Evolutionary conservation across 2,888 invertebrate species (phyloP).

Genomic region (Drosophila rellima): DNA sequence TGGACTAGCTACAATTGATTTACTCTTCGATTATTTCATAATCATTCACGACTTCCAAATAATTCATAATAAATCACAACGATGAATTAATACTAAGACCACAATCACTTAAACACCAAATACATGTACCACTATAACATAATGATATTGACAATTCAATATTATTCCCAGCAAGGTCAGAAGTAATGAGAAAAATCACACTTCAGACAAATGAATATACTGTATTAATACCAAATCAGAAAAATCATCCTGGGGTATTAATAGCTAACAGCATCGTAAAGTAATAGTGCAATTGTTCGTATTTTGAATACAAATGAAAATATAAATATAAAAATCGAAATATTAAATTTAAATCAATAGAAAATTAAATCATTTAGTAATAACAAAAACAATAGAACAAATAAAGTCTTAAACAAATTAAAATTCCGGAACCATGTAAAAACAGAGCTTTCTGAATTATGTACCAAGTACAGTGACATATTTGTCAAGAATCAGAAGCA

Average conservation of each 20-base stretch:
- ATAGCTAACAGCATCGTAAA: no score
- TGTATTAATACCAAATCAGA: conserved; percentile 29
- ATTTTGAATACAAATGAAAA: conserved; percentile 26
- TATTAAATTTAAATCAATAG: not conserved
- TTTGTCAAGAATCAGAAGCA: conserved; percentile 1
- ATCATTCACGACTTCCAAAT: conserved; percentile 1
- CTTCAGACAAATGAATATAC: not conserved
- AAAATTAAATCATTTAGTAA: not conserved
- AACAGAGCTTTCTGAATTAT: not conserved
- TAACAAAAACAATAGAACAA: not conserved
- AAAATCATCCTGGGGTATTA: conserved; percentile 23
- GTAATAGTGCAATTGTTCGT: conserved; percentile 4
- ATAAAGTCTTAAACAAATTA: not conserved
- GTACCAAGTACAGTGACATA: no score
- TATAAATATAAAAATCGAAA: conserved; percentile 5
- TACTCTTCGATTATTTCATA: conserved; percentile 8
- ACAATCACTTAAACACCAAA: not conserved
- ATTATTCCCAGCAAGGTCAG: not conserved
- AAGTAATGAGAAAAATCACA: conserved; percentile 1
- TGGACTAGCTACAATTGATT: conserved; percentile 4
- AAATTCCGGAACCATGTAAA: not conserved
- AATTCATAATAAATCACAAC: not conserved
- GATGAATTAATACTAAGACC: conserved; percentile 7
- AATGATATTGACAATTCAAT: conserved; percentile 9
- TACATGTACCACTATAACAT: conserved; percentile 5